phyloP scores from a whole-genome alignment of 2,797 vertebrate species.

The Microcaecilia unicolor region DNA sequence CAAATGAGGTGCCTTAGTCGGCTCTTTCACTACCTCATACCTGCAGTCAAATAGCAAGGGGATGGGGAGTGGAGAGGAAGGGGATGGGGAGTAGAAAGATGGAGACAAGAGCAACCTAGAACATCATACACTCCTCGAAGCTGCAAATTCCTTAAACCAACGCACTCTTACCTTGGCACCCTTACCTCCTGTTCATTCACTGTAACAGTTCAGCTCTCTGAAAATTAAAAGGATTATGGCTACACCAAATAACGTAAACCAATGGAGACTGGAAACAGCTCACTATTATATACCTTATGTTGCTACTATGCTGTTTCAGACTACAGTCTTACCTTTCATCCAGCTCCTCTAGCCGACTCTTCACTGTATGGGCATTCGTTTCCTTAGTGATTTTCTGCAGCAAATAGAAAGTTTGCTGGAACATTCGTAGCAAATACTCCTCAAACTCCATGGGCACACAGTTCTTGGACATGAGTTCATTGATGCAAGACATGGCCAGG shows the following conservation, averaged over 20 bases:
- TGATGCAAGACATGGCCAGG: slow-evolving; percentile 94
- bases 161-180: slow-evolving; percentile 22
- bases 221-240: slow-evolving; percentile 38
- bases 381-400: slow-evolving; percentile 88
- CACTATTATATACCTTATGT: no score
- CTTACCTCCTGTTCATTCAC: slow-evolving; percentile 27
- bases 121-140: slow-evolving; percentile 9
- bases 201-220: slow-evolving; percentile 27
- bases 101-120: slow-evolving; percentile 22
- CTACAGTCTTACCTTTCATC: slow-evolving; percentile 83
- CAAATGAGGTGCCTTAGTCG: slow-evolving; percentile 34
- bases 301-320: no score
- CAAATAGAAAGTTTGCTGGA: slow-evolving; percentile 98
- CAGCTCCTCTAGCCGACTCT: slow-evolving; percentile 86
- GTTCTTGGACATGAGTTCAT: slow-evolving; percentile 98
- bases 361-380: slow-evolving; percentile 83
- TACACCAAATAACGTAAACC: slow-evolving; percentile 6
- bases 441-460: slow-evolving; percentile 96
- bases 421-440: slow-evolving; percentile 93
- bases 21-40: slow-evolving; percentile 45
- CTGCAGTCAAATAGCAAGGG: slow-evolving; percentile 44
- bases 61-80: slow-evolving; percentile 9
- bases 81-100: slow-evolving; percentile 12
- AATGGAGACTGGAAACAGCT: no score
- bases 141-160: slow-evolving; percentile 5